A percentile compares a stretch with the other conserved stretches of the same genome.
Evolutionary conservation across 2,888 invertebrate species (phyloP).

Genomic region (Gasteruption jaculator): DNA sequence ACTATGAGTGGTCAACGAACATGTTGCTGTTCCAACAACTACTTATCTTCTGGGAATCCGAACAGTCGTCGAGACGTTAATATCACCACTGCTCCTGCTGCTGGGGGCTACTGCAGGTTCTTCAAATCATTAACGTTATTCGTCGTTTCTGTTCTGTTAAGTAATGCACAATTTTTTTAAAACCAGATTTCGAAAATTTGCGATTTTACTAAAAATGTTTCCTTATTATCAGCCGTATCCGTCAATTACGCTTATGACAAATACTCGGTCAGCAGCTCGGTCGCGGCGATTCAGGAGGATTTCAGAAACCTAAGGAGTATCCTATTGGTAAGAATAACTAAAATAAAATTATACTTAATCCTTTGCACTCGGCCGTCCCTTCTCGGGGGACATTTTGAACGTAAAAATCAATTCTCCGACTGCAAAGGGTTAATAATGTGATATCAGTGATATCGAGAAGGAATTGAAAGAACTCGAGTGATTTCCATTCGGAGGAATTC

Average conservation of each 20-base stretch:
- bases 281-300: slow-evolving; percentile 38
- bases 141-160: slow-evolving; percentile 39
- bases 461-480: too few relatives aligned
- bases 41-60: slow-evolving; percentile 15
- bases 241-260: slow-evolving; percentile 43
- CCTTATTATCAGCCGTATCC: slow-evolving; percentile 38
- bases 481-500: too few relatives aligned
- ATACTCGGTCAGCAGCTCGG: slow-evolving; percentile 37
- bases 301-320: slow-evolving; percentile 35
- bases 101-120: slow-evolving; percentile 35
- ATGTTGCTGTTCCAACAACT: too few relatives aligned
- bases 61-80: slow-evolving; percentile 37
- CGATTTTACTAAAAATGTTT: not conserved
- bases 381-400: too few relatives aligned
- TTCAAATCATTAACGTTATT: slow-evolving; percentile 39
- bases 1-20: too few relatives aligned
- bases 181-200: not conserved
- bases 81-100: slow-evolving; percentile 35
- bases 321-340: slow-evolving; percentile 45
- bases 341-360: too few relatives aligned
- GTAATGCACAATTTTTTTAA: slow-evolving; percentile 26
- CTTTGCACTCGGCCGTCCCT: too few relatives aligned
- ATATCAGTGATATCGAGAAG: too few relatives aligned
- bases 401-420: too few relatives aligned
- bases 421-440: too few relatives aligned